Conservation (phyloP, 1,140 invertebrate species). For the Drosophila fuyamai region DNA sequence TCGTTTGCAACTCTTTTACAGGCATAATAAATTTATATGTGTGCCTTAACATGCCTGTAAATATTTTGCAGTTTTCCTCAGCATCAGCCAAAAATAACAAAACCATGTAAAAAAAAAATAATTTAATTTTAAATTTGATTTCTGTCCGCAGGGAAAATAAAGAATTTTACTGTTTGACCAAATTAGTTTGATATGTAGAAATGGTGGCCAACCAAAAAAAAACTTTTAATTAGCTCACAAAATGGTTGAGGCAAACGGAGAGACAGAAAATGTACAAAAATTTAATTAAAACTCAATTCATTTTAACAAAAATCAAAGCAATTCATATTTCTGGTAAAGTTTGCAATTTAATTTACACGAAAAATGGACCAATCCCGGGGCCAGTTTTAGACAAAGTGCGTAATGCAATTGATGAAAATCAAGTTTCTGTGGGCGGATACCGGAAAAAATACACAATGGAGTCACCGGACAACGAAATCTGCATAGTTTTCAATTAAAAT, state of each 20-base stretch:
- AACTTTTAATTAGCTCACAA: constrained; percentile 53
- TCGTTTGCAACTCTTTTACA: constrained; percentile 48
- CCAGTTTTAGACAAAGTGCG: constrained; percentile 21
- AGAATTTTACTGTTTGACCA: constrained; percentile 3
- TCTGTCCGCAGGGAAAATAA: constrained; percentile 3
- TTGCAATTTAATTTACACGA: constrained; percentile 42
- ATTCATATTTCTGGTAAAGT: constrained; percentile 28
- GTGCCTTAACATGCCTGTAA: constrained; percentile 61
- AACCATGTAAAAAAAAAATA: constrained; percentile 8
- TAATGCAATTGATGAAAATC: constrained; percentile 35
- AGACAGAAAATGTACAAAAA: constrained; percentile 37
- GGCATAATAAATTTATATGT: constrained; percentile 73
- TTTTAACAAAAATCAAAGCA: constrained; percentile 11
- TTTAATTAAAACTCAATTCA: constrained; percentile 43
- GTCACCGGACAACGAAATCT: constrained; percentile 25
- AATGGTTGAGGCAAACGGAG: constrained; percentile 16
- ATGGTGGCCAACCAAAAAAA: background rate
- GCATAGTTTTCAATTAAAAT: constrained; percentile 35
- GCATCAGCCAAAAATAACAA: constrained; percentile 3
- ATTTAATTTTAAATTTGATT: constrained; percentile 28
- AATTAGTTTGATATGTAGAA: constrained; percentile 26
- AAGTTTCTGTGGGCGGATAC: constrained; percentile 3
- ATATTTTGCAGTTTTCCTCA: constrained; percentile 44
- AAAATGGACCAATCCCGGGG: background rate
- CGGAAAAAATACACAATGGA: constrained; percentile 9